phyloP scores from a whole-genome alignment of 2,113 vertebrate genomes.

The Amblyornis subalaris region DNA sequence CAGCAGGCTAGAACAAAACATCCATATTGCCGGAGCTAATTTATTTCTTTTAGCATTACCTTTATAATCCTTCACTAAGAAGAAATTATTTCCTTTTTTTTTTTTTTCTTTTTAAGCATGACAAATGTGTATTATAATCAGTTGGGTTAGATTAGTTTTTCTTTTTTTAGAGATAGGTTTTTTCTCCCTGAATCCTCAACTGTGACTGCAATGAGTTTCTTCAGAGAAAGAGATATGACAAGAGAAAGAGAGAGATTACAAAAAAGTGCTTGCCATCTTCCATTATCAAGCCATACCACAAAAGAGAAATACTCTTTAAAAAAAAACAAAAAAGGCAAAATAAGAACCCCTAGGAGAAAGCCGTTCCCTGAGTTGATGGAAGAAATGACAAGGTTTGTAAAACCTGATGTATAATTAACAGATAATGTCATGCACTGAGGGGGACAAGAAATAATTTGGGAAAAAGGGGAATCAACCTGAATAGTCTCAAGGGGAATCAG shows the following conservation, averaged over 20 bases:
- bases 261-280: not conserved
- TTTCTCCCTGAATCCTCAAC: not conserved
- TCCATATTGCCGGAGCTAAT: not conserved
- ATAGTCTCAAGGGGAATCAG: not conserved
- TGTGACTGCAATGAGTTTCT: not conserved
- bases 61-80: not conserved
- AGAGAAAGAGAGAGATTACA: not conserved
- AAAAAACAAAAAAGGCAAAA: not conserved
- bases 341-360: not conserved
- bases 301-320: not conserved
- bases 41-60: not conserved
- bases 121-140: slow-evolving; percentile 1
- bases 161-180: not conserved
- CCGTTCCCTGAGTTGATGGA: not conserved
- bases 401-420: not conserved
- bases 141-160: not conserved
- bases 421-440: not conserved
- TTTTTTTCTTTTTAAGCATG: not conserved
- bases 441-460: not conserved
- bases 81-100: not conserved
- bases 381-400: not conserved
- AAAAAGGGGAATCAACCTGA: not conserved
- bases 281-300: not conserved
- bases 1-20: not conserved
- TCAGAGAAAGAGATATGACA: not conserved